phyloP scores from a whole-genome alignment of 2,888 invertebrate species.

The Thereva nobilitata region DNA sequence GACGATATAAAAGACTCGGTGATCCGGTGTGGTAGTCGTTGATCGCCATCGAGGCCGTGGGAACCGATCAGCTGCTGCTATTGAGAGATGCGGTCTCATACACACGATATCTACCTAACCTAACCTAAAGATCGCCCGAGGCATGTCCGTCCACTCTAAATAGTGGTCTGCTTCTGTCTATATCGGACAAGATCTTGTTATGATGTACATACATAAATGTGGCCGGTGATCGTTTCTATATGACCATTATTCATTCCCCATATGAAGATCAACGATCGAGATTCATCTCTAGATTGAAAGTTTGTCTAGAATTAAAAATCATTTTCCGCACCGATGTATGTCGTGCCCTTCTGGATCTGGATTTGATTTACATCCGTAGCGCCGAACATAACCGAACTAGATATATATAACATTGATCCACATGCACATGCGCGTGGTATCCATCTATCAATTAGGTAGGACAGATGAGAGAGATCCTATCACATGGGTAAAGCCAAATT shows the following conservation, averaged over 20 bases:
- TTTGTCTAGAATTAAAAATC: constrained; percentile 35
- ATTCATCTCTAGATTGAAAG: constrained; percentile 12
- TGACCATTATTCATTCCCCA: constrained; percentile 27
- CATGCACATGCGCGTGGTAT: constrained; percentile 27
- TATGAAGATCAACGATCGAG: constrained; percentile 7
- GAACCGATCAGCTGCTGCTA: constrained; percentile 34
- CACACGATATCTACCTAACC: too few species aligned
- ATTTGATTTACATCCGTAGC: constrained; percentile 28
- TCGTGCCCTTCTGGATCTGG: constrained; percentile 2
- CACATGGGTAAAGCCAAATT: constrained; percentile 22
- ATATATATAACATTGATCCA: neutral
- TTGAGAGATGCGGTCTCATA: neutral
- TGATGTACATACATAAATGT: constrained; percentile 18
- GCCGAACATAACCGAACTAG: constrained; percentile 5
- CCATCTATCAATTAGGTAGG: constrained; percentile 34
- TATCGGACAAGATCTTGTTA: constrained; percentile 29
- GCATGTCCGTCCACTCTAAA: constrained; percentile 26
- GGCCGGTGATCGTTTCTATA: constrained; percentile 26
- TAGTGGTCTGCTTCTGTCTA: constrained; percentile 34
- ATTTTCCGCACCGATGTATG: constrained; percentile 19
- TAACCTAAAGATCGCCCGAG: constrained; percentile 20
- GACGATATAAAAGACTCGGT: constrained; percentile 31
- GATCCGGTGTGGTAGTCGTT: constrained; percentile 27
- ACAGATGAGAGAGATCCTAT: constrained; percentile 29
- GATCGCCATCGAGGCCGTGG: constrained; percentile 35